Conservation (phyloP, 1,140 invertebrate genomes). For the Rhagoletis zephyria region DNA sequence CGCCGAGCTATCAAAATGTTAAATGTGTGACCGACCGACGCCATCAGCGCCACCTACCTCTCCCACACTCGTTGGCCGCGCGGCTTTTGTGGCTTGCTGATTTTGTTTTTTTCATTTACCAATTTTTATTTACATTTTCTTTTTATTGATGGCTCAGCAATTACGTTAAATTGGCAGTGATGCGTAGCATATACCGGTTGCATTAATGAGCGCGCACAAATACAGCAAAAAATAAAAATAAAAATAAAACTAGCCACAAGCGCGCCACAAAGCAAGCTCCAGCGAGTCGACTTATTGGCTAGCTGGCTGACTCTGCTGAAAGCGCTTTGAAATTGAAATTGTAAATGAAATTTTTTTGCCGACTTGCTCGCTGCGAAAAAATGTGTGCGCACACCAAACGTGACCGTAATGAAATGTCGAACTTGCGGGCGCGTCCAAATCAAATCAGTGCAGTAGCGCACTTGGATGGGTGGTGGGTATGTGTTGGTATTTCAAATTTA, state of each 20-base stretch:
- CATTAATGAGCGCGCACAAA: slow-evolving; percentile 18
- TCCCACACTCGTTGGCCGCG: not conserved
- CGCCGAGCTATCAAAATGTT: not conserved
- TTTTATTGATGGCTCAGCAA: slow-evolving; percentile 50
- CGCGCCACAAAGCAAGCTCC: slow-evolving; percentile 28
- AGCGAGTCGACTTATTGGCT: slow-evolving; percentile 22
- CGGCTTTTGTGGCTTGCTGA: slow-evolving; percentile 11
- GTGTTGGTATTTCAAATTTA: not conserved
- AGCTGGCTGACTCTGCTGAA: not conserved
- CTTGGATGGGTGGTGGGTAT: not conserved
- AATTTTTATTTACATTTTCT: not conserved
- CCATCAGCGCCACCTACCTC: not conserved
- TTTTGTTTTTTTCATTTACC: not conserved
- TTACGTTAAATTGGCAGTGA: slow-evolving; percentile 49
- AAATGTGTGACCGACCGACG: slow-evolving; percentile 12
- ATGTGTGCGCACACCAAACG: slow-evolving; percentile 30
- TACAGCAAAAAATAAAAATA: not conserved
- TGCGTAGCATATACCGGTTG: slow-evolving; percentile 42
- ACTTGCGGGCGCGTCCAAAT: slow-evolving; percentile 43
- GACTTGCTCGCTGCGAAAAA: not conserved
- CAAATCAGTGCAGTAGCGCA: slow-evolving; percentile 10
- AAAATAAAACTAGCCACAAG: slow-evolving; percentile 2
- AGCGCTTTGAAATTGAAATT: slow-evolving; percentile 44
- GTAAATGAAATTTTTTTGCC: slow-evolving; percentile 4
- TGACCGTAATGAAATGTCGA: slow-evolving; percentile 48